Evolutionary conservation across 2,888 invertebrate species (phyloP), one percentile per base, ranked within the genome.

Genomic region (Stramonita haemastoma): DNA sequence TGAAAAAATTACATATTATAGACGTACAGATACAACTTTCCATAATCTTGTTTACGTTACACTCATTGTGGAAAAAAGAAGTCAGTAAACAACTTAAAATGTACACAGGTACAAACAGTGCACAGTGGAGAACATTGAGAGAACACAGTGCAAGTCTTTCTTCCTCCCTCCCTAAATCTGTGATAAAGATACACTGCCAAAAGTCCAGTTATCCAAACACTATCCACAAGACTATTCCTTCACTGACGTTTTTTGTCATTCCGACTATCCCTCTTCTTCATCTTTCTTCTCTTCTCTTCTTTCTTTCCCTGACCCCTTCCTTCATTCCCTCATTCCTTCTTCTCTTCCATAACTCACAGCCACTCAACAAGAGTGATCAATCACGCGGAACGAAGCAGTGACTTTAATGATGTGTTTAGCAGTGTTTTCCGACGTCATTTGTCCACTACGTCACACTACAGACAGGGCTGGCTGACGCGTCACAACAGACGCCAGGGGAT

Each of bases 351-450:
- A 81, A 81, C 32, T 81, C 81, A 81, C 66, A 66, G 6, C 66
- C 66, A 66, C 66, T 66, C 66, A 29, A 77, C 19, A 34, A 29
- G n/a, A 81, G 34, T 34, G 11, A 34, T 81, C 1, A 15, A 81
- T 81, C 81, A 81, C 19, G 56, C 19, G 22, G 56, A 57, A 15
- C 34, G 46, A 57, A 46, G 56, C 84, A 15, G 84, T 22, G 81
- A 84, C 84, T 84, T 84, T 84, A 56, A 84, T n/a, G 46, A 84
- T 84, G 56, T 84, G 26, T 26, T 5, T 56, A 56, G 84, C 56
- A 56, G 26, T 56, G 84, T 84, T 22, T 46, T 84, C 56, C 46
- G 26, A 57, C 22, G 56, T 26, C 84, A 84, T 84, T 56, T 46
- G 56, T 84, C 56, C 84, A 26, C 46, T 46, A 46, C 46, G 46